These are phyloP conservation scores for Hippocampus zosterae DNA, from an alignment of 2,113 vertebrate genomes.

Conservation along the genomic window DNA sequence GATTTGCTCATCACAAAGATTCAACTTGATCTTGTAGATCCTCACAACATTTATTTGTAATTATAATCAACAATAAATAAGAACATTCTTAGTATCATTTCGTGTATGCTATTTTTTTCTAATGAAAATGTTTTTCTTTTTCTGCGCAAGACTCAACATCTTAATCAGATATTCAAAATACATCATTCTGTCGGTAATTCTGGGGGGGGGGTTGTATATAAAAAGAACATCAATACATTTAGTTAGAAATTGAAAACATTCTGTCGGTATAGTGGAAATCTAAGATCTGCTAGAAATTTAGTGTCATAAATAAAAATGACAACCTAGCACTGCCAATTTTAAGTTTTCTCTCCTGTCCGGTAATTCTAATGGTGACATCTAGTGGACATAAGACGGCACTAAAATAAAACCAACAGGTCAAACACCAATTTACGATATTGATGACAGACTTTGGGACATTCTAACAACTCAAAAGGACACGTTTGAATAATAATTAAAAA, in stretches of 20 bases:
- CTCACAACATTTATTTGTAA: background rate
- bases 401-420: background rate
- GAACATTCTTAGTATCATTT: background rate
- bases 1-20: background rate
- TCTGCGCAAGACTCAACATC: background rate
- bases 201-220: background rate
- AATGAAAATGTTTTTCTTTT: background rate
- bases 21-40: background rate
- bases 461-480: conserved; percentile 13
- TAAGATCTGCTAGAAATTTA: background rate
- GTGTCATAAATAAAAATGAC: background rate
- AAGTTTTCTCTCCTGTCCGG: too few species aligned
- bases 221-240: background rate
- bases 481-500: background rate
- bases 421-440: background rate
- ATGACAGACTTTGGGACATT: background rate
- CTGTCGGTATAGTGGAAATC: background rate
- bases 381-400: background rate
- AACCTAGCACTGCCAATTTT: background rate
- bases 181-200: background rate
- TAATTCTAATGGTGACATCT: background rate
- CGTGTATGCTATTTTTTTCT: background rate
- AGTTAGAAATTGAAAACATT: background rate
- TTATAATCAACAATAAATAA: background rate
- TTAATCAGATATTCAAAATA: background rate